Evolutionary conservation across 1,140 invertebrate species (phyloP).

Genomic region (Phortica variegata): DNA sequence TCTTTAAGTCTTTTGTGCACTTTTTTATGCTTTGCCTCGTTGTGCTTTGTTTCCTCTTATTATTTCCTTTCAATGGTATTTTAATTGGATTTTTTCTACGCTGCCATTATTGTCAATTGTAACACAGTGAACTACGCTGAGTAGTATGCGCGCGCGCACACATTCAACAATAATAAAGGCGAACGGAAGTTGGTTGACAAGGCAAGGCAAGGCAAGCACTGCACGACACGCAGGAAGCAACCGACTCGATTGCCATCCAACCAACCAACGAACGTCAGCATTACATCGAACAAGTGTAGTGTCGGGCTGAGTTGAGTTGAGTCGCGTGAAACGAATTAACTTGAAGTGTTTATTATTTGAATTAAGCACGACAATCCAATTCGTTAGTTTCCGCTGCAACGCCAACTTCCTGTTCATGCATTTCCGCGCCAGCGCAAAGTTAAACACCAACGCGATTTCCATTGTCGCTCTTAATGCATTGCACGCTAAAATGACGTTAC

Average conservation of each 20-base stretch:
- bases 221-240: too few relatives aligned
- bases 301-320: too few relatives aligned
- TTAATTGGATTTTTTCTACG: constrained; percentile 57
- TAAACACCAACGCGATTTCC: constrained; percentile 18
- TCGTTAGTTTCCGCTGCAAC: background rate
- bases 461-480: too few relatives aligned
- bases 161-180: constrained; percentile 21
- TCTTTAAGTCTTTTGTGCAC: too few relatives aligned
- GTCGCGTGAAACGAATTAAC: constrained; percentile 53
- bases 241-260: too few relatives aligned
- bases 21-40: constrained; percentile 30
- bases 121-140: constrained; percentile 4
- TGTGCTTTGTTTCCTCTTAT: constrained; percentile 52
- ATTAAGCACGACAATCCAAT: constrained; percentile 31
- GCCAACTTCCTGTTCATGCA: constrained; percentile 7
- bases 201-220: too few relatives aligned
- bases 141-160: background rate
- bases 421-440: constrained; percentile 13
- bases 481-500: too few relatives aligned
- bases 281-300: background rate
- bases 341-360: constrained; percentile 56
- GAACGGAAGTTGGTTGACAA: background rate
- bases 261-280: too few relatives aligned
- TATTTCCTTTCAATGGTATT: constrained; percentile 56
- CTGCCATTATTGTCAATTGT: constrained; percentile 55